These are phyloP conservation scores for Bombus confusus DNA, from an alignment of 1,140 invertebrate genomes.

Conservation along the genomic window DNA sequence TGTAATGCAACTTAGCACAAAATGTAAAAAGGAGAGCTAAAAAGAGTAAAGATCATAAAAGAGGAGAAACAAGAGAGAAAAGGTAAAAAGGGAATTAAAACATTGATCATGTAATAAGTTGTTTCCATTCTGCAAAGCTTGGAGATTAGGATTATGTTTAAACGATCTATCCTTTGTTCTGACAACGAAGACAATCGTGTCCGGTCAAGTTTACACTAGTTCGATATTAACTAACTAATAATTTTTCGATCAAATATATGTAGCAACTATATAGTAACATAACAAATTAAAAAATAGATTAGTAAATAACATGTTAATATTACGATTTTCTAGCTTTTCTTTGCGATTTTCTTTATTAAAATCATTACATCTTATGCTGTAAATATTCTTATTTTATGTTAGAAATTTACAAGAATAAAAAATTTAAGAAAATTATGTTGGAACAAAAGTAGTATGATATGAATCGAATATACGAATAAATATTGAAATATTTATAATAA, in stretches of 20 bases:
- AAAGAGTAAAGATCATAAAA: background rate
- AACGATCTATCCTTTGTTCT: slow-evolving; percentile 18
- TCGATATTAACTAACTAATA: background rate
- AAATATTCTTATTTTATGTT: background rate
- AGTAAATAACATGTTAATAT: background rate
- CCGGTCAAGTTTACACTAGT: background rate
- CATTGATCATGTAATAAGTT: slow-evolving; percentile 63
- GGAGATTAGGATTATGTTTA: slow-evolving; percentile 24
- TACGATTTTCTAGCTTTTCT: background rate
- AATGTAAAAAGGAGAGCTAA: slow-evolving; percentile 2
- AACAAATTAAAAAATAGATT: background rate
- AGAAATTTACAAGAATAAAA: background rate
- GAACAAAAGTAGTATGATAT: background rate
- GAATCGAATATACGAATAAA: background rate
- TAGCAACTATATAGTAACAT: background rate
- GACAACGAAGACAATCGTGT: slow-evolving; percentile 3
- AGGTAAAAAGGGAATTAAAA: slow-evolving; percentile 45
- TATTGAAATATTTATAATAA: background rate
- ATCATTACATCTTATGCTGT: background rate
- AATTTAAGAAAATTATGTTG: background rate
- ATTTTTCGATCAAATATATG: background rate
- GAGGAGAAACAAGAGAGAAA: slow-evolving; percentile 26
- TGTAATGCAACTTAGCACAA: background rate
- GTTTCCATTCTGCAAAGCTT: slow-evolving; percentile 16
- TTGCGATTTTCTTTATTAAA: too few species aligned